These are phyloP conservation scores for Pagrus major DNA, from an alignment of 2,113 vertebrate species.

Conservation along the genomic window DNA sequence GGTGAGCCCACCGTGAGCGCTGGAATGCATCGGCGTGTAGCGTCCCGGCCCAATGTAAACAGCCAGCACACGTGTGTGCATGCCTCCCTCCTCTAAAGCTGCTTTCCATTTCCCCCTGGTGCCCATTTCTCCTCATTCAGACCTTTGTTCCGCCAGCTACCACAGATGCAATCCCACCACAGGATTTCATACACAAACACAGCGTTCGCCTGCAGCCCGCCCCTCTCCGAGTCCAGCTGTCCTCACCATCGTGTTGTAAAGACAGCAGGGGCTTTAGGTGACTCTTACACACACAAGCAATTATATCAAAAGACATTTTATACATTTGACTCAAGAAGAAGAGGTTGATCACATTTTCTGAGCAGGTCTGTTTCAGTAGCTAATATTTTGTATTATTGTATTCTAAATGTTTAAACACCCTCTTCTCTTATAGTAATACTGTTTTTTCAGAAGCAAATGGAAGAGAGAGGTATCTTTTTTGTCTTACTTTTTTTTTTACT, in stretches of 20 bases:
- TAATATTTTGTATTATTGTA: neutral
- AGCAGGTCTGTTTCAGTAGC: slow-evolving; percentile 16
- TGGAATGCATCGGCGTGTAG: slow-evolving; percentile 78
- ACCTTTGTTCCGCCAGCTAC: slow-evolving; percentile 78
- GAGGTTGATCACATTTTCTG: slow-evolving; percentile 5
- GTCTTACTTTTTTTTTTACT: too few relatives aligned
- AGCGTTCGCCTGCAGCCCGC: slow-evolving; percentile 59
- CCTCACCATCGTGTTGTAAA: slow-evolving; percentile 49
- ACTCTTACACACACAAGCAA: slow-evolving; percentile 13
- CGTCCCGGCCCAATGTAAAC: slow-evolving; percentile 80
- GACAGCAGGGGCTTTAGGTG: slow-evolving; percentile 44
- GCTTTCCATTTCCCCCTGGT: slow-evolving; percentile 79
- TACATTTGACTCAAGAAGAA: slow-evolving; percentile 7
- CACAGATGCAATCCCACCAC: slow-evolving; percentile 75
- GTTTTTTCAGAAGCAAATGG: neutral
- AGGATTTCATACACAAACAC: slow-evolving; percentile 80
- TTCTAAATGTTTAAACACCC: neutral
- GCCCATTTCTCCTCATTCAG: slow-evolving; percentile 73
- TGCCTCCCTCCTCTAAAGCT: slow-evolving; percentile 70
- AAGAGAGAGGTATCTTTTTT: neutral
- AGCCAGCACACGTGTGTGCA: slow-evolving; percentile 75
- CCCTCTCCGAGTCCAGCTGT: slow-evolving; percentile 65
- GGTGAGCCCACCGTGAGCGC: slow-evolving; percentile 80
- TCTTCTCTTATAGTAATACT: neutral
- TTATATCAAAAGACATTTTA: slow-evolving; percentile 30